These are phyloP conservation scores for Apodemia zela DNA, from an alignment of 2,888 invertebrate genomes.

Conservation along the genomic window DNA sequence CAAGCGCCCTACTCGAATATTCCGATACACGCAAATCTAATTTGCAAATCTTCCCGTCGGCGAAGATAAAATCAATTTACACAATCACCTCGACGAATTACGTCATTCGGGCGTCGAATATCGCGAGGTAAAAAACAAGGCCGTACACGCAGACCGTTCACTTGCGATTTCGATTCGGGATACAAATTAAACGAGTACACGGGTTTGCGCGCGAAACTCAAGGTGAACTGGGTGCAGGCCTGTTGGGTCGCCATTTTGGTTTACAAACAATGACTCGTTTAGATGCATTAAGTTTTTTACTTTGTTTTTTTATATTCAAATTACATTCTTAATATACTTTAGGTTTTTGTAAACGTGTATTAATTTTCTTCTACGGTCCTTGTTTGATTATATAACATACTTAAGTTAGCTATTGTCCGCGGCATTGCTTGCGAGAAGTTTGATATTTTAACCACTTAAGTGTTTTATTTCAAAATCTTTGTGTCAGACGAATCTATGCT, in stretches of 20 bases:
- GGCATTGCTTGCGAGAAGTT: no score
- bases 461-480: no score
- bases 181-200: slow-evolving; percentile 19
- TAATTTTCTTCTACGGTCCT: no score
- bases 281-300: slow-evolving; percentile 13
- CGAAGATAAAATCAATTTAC: slow-evolving; percentile 56
- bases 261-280: slow-evolving; percentile 21
- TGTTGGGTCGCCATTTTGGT: slow-evolving; percentile 27
- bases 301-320: background rate
- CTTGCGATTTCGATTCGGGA: slow-evolving; percentile 59
- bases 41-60: slow-evolving; percentile 35
- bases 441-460: no score
- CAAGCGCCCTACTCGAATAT: slow-evolving; percentile 16
- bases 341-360: no score
- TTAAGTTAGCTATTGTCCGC: no score
- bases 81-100: slow-evolving; percentile 56
- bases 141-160: slow-evolving; percentile 67
- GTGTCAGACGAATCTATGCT: no score
- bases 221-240: slow-evolving; percentile 53
- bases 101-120: slow-evolving; percentile 63
- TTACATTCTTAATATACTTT: background rate
- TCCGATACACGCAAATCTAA: slow-evolving; percentile 16
- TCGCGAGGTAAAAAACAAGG: slow-evolving; percentile 63
- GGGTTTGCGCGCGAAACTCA: slow-evolving; percentile 56
- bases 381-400: no score